Evolutionary conservation across 2,797 vertebrate species (phyloP).

Genomic region (Pantherophis vulpinus): DNA sequence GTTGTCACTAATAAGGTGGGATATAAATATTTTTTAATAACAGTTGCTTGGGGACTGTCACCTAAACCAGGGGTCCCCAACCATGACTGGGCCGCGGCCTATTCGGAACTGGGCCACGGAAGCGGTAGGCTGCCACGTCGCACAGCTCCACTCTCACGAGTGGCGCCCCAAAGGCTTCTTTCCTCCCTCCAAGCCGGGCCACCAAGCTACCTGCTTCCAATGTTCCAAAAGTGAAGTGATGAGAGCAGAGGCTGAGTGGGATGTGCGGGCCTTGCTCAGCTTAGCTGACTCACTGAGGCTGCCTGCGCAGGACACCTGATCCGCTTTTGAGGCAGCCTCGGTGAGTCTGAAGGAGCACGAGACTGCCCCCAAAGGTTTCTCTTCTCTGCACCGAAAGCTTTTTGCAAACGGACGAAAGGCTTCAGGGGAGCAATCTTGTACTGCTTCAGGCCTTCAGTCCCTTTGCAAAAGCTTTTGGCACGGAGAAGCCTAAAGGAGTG

Average conservation of each 20-base stretch:
- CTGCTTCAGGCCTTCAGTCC: neutral
- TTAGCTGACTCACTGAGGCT: neutral
- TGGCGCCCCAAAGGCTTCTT: neutral
- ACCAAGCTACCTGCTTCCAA: neutral
- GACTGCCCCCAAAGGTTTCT: neutral
- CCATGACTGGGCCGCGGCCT: neutral
- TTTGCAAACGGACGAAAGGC: neutral
- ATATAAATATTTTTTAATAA: neutral
- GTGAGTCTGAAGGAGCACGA: no score
- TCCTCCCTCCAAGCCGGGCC: neutral
- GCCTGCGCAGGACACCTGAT: neutral
- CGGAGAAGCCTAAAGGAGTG: neutral
- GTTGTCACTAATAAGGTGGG: neutral
- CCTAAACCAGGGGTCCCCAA: neutral
- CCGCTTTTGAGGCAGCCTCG: neutral
- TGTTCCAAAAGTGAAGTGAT: neutral
- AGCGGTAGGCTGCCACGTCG: accelerated
- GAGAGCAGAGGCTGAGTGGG: neutral
- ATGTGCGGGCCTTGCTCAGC: neutral
- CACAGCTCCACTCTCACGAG: neutral
- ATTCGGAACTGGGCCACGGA: neutral
- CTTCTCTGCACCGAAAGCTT: neutral
- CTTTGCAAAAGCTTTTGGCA: neutral
- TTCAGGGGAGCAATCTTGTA: neutral
- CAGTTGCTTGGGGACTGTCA: neutral